Percentiles rank a stretch among this genome's conserved stretches.
phyloP scores from a whole-genome alignment of 1,140 invertebrate species.

The Hermatobates lingyangjiaoensis region DNA sequence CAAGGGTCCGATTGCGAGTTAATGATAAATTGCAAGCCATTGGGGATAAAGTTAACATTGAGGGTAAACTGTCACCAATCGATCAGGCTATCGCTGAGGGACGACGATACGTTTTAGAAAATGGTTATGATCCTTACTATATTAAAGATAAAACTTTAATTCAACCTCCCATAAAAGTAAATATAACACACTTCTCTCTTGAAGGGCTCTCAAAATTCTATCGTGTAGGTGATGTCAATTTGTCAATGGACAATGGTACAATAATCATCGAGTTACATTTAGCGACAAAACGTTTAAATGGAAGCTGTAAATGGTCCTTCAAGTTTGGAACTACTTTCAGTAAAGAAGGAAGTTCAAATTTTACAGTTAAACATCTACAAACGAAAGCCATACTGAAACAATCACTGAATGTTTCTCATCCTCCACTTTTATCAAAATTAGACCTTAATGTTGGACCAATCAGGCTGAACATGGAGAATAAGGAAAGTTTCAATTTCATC shows the following conservation, averaged over 20 bases:
- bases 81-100: constrained; percentile 48
- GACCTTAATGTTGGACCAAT: constrained; percentile 7
- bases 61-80: constrained; percentile 43
- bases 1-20: constrained; percentile 14
- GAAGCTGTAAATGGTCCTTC: constrained; percentile 43
- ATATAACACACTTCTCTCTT: constrained; percentile 40
- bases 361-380: constrained; percentile 46
- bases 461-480: constrained; percentile 31
- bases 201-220: constrained; percentile 59
- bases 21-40: constrained; percentile 14
- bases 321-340: constrained; percentile 23
- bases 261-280: constrained; percentile 43
- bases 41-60: constrained; percentile 39
- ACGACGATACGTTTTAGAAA: constrained; percentile 44
- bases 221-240: constrained; percentile 52
- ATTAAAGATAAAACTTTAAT: constrained; percentile 9
- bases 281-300: constrained; percentile 53
- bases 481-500: constrained; percentile 57
- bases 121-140: constrained; percentile 51
- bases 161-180: constrained; percentile 12
- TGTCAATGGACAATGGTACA: constrained; percentile 37
- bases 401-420: constrained; percentile 10
- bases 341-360: constrained; percentile 40
- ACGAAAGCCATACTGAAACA: constrained; percentile 41
- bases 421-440: constrained; percentile 4